Base-by-base conservation (phyloP, 2,888 invertebrate species). In the Tenthredo notha region DNA sequence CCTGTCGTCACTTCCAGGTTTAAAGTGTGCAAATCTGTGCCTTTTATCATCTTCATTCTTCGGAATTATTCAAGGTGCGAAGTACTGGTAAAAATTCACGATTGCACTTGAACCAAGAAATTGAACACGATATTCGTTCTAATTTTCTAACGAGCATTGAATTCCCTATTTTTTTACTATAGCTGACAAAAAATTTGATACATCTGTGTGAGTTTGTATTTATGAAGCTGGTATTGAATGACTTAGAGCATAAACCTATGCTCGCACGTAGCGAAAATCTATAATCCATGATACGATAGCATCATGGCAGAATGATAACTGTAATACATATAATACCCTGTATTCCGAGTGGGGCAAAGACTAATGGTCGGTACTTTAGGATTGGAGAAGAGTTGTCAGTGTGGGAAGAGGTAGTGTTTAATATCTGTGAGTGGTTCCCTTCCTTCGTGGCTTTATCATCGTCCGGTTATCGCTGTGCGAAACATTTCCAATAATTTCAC, bases 401-500 rank as follows among this genome's bases (percentile, higher is more conserved):
- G 25, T 83, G 40, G 85, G 85, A 58, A 77, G 80, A 86, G 86
- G 86, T 40, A 40, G 78, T 87, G 86, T 89, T 88, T 87, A 88
- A 88, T 89, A 89, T 88, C 88, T 84, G 86, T 87, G 87, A 88
- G 87, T 87, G 88, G 85, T 86, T 85, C 85, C 84, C 84, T 86
- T 85, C 85, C 84, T 84, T 84, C 80, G 77, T 29, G 77, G 86
- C 85, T 87, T 88, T 87, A 88, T 88, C 86, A 86, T 87, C 82
- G 86, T 87, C 87, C 87, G 86, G 83, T 85, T 86, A 88, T 87
- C 86, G 86, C 86, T 85, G 80, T 50, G 77, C 84, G 85, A 87
- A 87, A 86, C 86, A 86, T 89, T 89, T 88, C 87, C 87, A 87
- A 88, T 90, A 87, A 89, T 89, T 90, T 89, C 65, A 67, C 61